Percentiles rank a stretch among this genome's conserved stretches.
phyloP scores from a whole-genome alignment of 1,140 invertebrate species.

The Zaprionus ornatus region DNA sequence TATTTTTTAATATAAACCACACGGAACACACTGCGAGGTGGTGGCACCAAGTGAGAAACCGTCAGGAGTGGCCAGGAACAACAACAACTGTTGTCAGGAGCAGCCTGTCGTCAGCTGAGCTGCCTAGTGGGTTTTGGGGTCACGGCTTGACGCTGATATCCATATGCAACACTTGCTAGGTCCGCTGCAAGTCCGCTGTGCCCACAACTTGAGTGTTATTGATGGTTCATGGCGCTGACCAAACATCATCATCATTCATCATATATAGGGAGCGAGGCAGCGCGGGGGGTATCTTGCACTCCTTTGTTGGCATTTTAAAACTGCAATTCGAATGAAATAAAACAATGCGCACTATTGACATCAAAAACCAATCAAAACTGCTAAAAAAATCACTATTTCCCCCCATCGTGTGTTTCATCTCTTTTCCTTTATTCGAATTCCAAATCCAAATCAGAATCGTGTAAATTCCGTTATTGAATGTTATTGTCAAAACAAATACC shows the following conservation, averaged over 20 bases:
- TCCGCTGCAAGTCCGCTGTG: constrained; percentile 1
- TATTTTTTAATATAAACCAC: constrained; percentile 69
- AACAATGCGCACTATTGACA: constrained; percentile 25
- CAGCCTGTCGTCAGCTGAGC: constrained; percentile 1
- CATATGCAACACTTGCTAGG: constrained; percentile 34
- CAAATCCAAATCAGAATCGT: constrained; percentile 31
- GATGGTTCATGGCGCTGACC: constrained; percentile 34
- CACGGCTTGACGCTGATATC: constrained; percentile 24
- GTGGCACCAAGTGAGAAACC: background rate
- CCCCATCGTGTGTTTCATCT: background rate
- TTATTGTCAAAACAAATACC: constrained; percentile 51
- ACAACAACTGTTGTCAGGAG: background rate
- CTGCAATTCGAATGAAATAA: constrained; percentile 8
- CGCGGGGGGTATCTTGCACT: background rate
- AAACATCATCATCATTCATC: constrained; percentile 49
- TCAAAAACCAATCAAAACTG: constrained; percentile 60
- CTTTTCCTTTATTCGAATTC: background rate
- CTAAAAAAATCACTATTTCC: constrained; percentile 17
- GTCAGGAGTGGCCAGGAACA: background rate
- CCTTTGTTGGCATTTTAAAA: background rate
- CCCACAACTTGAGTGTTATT: constrained; percentile 34
- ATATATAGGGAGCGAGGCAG: background rate
- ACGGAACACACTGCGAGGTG: constrained; percentile 2
- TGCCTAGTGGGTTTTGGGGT: constrained; percentile 20
- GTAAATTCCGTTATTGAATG: constrained; percentile 57